Conservation (phyloP, 2,113 vertebrate genomes). For the Fregetta grallaria region DNA sequence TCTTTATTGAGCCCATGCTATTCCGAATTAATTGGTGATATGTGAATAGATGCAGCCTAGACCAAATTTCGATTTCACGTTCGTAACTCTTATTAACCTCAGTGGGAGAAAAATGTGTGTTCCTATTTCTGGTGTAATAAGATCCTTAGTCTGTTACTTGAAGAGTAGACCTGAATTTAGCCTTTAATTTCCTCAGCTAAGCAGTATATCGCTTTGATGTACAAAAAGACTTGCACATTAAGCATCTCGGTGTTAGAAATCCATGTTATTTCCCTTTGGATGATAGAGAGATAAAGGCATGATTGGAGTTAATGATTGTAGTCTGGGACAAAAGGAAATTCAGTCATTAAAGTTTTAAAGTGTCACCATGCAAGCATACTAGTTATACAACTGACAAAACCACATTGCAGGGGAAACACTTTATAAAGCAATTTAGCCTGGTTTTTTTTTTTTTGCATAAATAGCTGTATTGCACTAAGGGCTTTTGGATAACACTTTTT, state of each 20-base stretch:
- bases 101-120: not conserved
- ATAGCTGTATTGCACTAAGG: not conserved
- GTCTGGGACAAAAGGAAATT: not conserved
- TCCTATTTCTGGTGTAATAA: not conserved
- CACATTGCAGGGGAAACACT: not conserved
- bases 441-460: not conserved
- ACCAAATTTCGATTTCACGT: not conserved
- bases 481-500: not conserved
- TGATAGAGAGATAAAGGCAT: not conserved
- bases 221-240: not conserved
- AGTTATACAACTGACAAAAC: not conserved
- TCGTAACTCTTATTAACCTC: not conserved
- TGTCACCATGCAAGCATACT: not conserved
- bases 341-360: not conserved
- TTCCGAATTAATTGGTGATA: not conserved
- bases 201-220: not conserved
- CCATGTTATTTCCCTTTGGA: not conserved
- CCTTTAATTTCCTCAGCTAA: not conserved
- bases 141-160: not conserved
- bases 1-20: not conserved
- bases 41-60: not conserved
- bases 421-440: not conserved
- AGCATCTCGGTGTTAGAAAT: not conserved
- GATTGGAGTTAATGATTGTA: not conserved
- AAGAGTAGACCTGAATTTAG: not conserved